phyloP scores from a whole-genome alignment of 2,113 vertebrate genomes.

The Boulengeromyrus knoepffleri region DNA sequence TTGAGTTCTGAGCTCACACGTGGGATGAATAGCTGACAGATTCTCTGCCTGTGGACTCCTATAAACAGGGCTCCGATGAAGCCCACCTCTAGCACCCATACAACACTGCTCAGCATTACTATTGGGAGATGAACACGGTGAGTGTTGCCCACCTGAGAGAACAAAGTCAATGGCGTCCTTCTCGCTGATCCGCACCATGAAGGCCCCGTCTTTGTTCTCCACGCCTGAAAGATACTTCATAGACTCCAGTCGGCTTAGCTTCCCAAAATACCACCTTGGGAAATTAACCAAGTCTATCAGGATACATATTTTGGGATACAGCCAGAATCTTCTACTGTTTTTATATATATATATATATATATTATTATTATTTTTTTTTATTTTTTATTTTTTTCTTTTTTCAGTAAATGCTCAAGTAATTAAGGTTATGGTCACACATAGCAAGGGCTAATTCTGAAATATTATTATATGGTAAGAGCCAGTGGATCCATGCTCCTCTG shows the following conservation, averaged over 20 bases:
- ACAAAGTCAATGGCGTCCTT: constrained; percentile 42
- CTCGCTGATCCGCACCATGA: constrained; percentile 50
- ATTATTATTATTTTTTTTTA: too few relatives aligned
- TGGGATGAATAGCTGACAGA: background rate
- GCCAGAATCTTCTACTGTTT: background rate
- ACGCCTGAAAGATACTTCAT: constrained; percentile 38
- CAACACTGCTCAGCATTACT: background rate
- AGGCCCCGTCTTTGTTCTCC: constrained; percentile 35
- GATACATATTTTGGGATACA: background rate
- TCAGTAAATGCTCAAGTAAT: background rate
- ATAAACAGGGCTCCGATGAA: background rate
- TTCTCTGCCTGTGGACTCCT: background rate
- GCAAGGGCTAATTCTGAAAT: background rate
- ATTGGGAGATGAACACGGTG: background rate
- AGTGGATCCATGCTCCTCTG: background rate
- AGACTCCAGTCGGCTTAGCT: constrained; percentile 47
- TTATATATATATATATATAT: background rate
- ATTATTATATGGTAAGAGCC: background rate
- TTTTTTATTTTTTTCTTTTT: background rate
- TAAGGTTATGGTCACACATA: background rate
- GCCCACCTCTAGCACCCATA: background rate
- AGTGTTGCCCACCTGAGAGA: constrained; percentile 45
- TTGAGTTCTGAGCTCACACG: background rate
- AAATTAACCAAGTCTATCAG: background rate
- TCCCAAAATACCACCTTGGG: constrained; percentile 55